A percentile compares a stretch with the other conserved stretches of the same genome.
Evolutionary conservation across 1,140 invertebrate species (phyloP).

Genomic region (Caenorhabditis latens): DNA sequence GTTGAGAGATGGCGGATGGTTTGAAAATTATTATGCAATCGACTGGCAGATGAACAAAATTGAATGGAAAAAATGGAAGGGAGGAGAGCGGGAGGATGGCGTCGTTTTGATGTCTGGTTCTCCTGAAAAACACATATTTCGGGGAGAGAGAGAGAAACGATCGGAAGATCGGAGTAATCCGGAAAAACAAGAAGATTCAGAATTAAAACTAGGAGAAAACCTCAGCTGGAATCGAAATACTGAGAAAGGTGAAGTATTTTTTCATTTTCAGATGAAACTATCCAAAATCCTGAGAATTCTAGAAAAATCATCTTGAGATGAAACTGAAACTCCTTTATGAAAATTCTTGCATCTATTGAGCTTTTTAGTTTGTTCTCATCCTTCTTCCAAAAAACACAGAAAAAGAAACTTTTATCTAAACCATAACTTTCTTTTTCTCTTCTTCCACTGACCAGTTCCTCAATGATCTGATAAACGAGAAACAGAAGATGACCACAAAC

Average conservation of each 20-base stretch:
- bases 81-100: neutral
- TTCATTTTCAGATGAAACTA: no score
- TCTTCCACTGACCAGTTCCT: neutral
- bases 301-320: no score
- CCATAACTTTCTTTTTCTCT: neutral
- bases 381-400: no score
- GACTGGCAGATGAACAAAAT: conserved; percentile 51
- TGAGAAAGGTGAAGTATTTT: no score
- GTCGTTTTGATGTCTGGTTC: conserved; percentile 6
- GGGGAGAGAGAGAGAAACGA: neutral
- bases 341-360: no score
- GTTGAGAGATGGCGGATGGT: neutral
- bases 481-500: neutral
- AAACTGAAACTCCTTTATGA: no score
- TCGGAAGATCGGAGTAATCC: conserved; percentile 15
- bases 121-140: conserved; percentile 3
- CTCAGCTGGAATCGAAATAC: no score
- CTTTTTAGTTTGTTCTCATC: no score
- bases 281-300: no score
- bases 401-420: no score
- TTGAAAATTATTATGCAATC: conserved; percentile 56
- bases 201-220: no score
- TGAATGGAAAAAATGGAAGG: conserved; percentile 11
- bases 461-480: neutral
- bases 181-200: neutral